Conservation (phyloP, 2,797 vertebrate species). For the Crotalus adamanteus region DNA sequence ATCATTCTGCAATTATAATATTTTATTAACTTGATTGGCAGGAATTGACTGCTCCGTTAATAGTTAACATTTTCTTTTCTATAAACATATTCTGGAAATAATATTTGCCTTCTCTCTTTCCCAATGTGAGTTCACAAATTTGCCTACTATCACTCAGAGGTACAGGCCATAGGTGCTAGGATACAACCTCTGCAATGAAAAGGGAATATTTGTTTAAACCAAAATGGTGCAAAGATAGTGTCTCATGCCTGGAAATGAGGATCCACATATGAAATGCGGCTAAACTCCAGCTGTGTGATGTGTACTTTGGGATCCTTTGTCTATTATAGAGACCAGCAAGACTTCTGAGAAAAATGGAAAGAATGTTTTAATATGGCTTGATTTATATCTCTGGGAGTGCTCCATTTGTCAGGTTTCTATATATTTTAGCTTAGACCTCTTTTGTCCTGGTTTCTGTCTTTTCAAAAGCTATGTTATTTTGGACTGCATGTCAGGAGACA, state of each 20-base stretch:
- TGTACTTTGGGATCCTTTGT: background rate
- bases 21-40: background rate
- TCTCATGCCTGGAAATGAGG: background rate
- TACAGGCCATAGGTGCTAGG: background rate
- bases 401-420: background rate
- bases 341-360: background rate
- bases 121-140: background rate
- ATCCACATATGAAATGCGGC: background rate
- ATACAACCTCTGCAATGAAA: background rate
- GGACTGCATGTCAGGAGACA: constrained; percentile 16
- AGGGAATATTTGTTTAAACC: background rate
- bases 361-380: constrained; percentile 15
- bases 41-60: background rate
- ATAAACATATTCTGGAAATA: background rate
- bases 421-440: constrained; percentile 8
- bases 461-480: constrained; percentile 24
- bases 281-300: background rate
- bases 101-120: background rate
- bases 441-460: background rate
- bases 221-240: background rate
- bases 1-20: background rate
- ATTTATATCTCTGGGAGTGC: constrained; percentile 21
- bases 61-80: background rate
- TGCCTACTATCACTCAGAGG: background rate
- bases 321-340: background rate